These are phyloP conservation scores for Mus pahari DNA, from an alignment of 2,113 vertebrate species.

Conservation along the genomic window DNA sequence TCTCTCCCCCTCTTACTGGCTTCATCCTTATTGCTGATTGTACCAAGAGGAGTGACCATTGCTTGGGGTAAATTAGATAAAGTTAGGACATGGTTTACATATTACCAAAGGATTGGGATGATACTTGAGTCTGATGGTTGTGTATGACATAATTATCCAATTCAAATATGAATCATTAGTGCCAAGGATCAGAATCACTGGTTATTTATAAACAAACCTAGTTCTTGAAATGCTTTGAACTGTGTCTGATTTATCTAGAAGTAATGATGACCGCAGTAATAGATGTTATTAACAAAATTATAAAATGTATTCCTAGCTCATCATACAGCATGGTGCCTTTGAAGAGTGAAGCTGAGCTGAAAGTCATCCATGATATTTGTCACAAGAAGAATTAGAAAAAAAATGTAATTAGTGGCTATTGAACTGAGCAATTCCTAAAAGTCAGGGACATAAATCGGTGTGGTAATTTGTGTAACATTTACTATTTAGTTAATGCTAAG, in stretches of 20 bases:
- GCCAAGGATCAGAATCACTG: background rate
- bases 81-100: background rate
- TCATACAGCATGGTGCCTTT: background rate
- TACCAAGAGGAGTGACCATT: background rate
- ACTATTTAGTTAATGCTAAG: constrained; percentile 38
- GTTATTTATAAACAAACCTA: background rate
- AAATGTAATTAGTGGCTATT: background rate
- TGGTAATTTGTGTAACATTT: background rate
- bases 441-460: constrained; percentile 22
- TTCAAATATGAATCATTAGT: background rate
- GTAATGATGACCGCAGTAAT: background rate
- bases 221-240: background rate
- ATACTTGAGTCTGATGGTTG: background rate
- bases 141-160: background rate
- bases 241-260: background rate
- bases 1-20: background rate
- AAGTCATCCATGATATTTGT: background rate
- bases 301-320: background rate
- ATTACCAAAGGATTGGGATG: background rate
- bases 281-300: background rate
- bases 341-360: background rate
- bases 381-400: background rate
- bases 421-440: background rate
- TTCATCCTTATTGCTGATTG: background rate
- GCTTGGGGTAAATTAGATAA: background rate